Evolutionary conservation across 2,113 vertebrate species (phyloP).

Genomic region (Neotragus moschatus): DNA sequence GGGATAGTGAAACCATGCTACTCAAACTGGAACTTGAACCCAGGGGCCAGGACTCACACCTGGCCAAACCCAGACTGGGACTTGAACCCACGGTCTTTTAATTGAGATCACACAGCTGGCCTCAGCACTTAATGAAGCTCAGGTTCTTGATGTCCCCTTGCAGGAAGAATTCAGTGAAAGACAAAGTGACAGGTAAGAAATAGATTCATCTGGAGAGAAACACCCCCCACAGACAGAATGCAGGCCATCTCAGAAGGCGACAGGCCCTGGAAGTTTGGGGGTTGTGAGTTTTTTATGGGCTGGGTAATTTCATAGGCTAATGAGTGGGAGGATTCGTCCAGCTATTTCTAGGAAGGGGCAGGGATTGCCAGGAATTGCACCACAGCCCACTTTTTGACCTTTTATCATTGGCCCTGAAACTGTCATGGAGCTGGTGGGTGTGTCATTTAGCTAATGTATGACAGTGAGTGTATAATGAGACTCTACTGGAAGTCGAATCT

Average conservation of each 20-base stretch:
- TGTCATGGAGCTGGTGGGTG: not conserved
- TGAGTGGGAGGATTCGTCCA: not conserved
- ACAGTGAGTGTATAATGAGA: not conserved
- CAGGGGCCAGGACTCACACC: not conserved
- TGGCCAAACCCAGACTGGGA: not conserved
- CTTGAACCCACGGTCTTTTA: not conserved
- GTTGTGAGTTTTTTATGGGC: not conserved
- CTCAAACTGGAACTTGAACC: not conserved
- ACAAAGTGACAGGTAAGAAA: not conserved
- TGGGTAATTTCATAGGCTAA: not conserved
- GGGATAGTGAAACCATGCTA: not conserved
- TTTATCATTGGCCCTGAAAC: not conserved
- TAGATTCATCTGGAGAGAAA: not conserved
- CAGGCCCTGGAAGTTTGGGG: not conserved
- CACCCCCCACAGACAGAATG: not conserved
- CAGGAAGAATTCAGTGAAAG: not conserved
- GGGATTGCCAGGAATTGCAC: not conserved
- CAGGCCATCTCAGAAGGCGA: not conserved
- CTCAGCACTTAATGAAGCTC: not conserved
- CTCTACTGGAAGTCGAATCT: not conserved
- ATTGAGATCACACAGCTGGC: not conserved
- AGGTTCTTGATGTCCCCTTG: not conserved
- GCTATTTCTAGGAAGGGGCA: not conserved
- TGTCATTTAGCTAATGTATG: not conserved
- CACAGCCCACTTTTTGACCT: not conserved